A percentile compares a stretch with the other conserved stretches of the same genome.
These are phyloP conservation scores for Euleptes europaea DNA, from an alignment of 2,113 vertebrate genomes.

Conservation along the genomic window DNA sequence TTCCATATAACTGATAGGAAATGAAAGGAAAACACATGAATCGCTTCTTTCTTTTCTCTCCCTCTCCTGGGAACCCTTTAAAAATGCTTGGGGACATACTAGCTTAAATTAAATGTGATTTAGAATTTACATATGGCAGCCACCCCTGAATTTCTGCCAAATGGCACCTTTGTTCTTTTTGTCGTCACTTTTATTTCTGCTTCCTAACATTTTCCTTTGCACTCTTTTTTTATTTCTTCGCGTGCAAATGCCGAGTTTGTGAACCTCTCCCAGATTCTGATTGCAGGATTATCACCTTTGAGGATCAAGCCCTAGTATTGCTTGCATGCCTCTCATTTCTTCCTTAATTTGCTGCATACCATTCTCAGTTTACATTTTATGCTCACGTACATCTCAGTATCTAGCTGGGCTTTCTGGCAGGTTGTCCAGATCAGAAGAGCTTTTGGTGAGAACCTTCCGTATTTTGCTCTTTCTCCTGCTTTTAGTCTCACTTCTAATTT, in stretches of 20 bases:
- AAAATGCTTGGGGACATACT: neutral
- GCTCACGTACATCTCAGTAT: neutral
- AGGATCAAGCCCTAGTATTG: neutral
- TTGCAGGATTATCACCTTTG: neutral
- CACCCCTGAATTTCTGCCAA: conserved; percentile 36
- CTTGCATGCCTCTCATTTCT: neutral
- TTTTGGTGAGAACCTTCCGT: neutral
- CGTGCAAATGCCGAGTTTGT: conserved; percentile 8
- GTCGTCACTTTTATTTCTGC: conserved; percentile 1
- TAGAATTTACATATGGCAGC: conserved; percentile 25
- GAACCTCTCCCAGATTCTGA: neutral
- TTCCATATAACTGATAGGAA: conserved; percentile 5
- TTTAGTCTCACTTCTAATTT: neutral
- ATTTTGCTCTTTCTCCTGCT: neutral
- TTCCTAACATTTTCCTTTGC: conserved; percentile 21
- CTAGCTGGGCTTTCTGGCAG: neutral
- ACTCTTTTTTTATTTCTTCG: conserved; percentile 19
- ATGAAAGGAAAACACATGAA: conserved; percentile 9
- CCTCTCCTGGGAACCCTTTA: conserved; percentile 7
- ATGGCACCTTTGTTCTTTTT: conserved; percentile 49
- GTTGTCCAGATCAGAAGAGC: neutral
- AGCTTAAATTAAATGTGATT: neutral
- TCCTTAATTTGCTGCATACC: neutral
- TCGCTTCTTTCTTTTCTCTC: neutral
- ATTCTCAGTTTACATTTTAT: neutral